Evolutionary conservation across 2,888 invertebrate genomes (phyloP), one percentile per base, ranked within the genome.

Genomic region (Oeneis ivallda): DNA sequence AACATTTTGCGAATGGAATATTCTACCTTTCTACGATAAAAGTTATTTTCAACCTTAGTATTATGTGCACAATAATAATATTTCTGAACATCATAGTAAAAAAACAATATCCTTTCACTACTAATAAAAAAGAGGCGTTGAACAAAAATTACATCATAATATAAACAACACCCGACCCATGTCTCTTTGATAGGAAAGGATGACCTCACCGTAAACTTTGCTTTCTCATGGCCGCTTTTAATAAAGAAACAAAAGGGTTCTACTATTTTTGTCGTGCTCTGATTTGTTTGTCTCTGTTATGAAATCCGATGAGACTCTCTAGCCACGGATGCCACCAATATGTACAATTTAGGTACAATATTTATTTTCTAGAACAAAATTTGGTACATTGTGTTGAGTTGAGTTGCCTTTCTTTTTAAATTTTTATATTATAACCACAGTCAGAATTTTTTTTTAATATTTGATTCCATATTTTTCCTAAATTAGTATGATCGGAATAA

Each of bases 231-330:
- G 76, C 78, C 75, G 71, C 72, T 72, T 75, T 79, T 79, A 82
- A 83, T 83, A 83, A 78, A 78, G 77, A 79, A 83, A 80, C 81
- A 81, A 81, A 77, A 77, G 77, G 70, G 62, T 68, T 72, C 76
- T 72, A 68, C 71, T 70, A 59, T 64, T 62, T 62, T 53, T 58
- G 26, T 39, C 52, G 56, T 62, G 52, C 17, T 9, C 52, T 61
- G 41, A 61, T 58, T 63, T 65, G 53, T 59, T 62, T 68, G 39
- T 61, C 45, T 50, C 54, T 19, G 17, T 64, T 64, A 68, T 61
- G 43, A 58, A 50, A 61, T 61, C 45, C 19, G 13, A 62, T 61
- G 34, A 50, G 53, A 43, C 26, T 57, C 62, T 66, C 50, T 65
- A 41, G 59, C 32, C 59, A 58, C 57, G 43, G 57, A 66, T 11